Conservation (phyloP, 2,797 vertebrate genomes). For the Onychomys arenicola region DNA sequence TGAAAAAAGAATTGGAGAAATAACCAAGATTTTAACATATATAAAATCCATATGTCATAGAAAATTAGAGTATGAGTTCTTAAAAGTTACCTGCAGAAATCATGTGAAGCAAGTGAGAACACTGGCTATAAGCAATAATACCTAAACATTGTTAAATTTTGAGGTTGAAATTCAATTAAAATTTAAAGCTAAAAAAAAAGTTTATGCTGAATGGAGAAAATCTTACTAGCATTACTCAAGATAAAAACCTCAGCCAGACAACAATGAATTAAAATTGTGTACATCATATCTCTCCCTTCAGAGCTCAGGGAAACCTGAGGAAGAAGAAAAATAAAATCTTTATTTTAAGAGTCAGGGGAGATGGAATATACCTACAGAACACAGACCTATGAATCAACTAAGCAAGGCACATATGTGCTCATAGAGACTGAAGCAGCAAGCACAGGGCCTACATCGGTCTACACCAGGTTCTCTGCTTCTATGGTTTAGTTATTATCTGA, state of each 20-base stretch:
- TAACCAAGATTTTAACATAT: conserved; percentile 57
- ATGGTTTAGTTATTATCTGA: not conserved
- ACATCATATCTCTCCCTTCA: not conserved
- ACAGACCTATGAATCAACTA: not conserved
- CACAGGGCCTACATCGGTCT: not conserved
- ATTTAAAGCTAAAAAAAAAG: not conserved
- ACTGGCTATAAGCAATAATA: conserved; percentile 78
- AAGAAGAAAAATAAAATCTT: not conserved
- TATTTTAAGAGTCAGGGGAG: not conserved
- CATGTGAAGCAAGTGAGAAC: conserved; percentile 77
- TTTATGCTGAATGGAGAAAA: not conserved
- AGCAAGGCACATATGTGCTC: not conserved
- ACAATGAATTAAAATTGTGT: not conserved
- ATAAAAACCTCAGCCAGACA: not conserved
- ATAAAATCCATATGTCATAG: conserved; percentile 48
- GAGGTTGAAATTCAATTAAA: conserved; percentile 83
- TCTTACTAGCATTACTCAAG: not conserved
- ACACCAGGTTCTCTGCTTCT: not conserved
- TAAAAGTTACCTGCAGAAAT: conserved; percentile 46
- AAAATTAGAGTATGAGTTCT: conserved; percentile 67
- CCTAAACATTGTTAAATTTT: conserved; percentile 77
- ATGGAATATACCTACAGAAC: not conserved
- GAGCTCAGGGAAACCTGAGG: not conserved
- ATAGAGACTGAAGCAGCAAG: not conserved
- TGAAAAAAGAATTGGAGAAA: conserved; percentile 54